Evolutionary conservation across 2,113 vertebrate species (phyloP), one percentile per base, ranked within the genome.

Genomic region (Chitala chitala): DNA sequence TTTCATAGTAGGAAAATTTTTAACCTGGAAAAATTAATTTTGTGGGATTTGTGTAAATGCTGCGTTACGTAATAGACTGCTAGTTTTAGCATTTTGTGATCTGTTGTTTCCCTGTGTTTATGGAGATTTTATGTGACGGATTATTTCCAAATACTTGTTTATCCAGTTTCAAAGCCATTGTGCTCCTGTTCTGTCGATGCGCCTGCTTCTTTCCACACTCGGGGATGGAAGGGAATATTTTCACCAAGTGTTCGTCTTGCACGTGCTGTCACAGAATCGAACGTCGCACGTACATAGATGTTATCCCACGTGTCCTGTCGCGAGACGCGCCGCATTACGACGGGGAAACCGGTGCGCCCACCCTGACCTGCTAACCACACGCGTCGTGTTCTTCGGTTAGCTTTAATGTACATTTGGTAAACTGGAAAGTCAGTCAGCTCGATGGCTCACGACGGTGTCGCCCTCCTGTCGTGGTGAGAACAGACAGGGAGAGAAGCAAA

Each of bases 1-100:
- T n/a, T n/a, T n/a, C n/a, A n/a, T n/a, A n/a, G n/a, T n/a, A n/a
- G 86, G 86, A 88, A 86, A 84, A 86, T 86, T 87, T 84, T 87
- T 79, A 83, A 89, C 87, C 83, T 76, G 72, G n/a, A n/a, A 78
- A 73, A 24, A 8, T 31, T 72, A 24, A 20, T 64, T 71, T 53
- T 75, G 73, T 70, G 77, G 79, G 74, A 54, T 56, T 76, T 73
- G 73, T 76, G 79, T 80, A 79, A 29, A 33, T 38, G 48, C 36
- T 82, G 86, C 86, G 82, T 83, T 86, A 86, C 82, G 82, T 82
- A 80, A 77, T 82, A 86, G 82, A n/a, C 84, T 82, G 86, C 80
- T 77, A 81, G 74, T 78, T 77, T 33, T 80, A 71, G 53, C 76
- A 77, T 82, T 85, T 89, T 87, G 85, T 86, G 84, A 88, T 84